Conservation (phyloP, 2,888 invertebrate genomes). For the Phorcus lineatus region DNA sequence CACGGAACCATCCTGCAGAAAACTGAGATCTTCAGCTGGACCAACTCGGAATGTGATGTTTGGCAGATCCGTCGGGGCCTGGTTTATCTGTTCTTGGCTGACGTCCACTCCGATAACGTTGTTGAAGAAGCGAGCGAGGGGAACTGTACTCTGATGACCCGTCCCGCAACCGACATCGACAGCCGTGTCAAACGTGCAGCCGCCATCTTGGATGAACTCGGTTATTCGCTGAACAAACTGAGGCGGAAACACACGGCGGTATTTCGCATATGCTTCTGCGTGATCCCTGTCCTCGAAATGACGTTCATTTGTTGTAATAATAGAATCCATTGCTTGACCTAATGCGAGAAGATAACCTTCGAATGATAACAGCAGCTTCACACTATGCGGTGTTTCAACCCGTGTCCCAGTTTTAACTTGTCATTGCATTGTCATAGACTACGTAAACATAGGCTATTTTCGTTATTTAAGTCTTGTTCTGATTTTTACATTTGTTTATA, state of each 20-base stretch:
- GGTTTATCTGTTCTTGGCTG: constrained; percentile 71
- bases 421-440: too few species aligned
- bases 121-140: constrained; percentile 73
- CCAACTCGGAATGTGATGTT: constrained; percentile 61
- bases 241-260: not conserved
- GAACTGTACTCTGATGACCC: constrained; percentile 74
- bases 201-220: not conserved
- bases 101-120: constrained; percentile 75
- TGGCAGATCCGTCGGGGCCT: constrained; percentile 57
- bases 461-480: too few species aligned
- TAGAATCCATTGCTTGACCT: too few species aligned
- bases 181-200: constrained; percentile 47
- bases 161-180: constrained; percentile 77
- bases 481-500: too few species aligned
- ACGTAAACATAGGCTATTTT: too few species aligned
- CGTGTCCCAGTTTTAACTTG: too few species aligned
- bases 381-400: too few species aligned
- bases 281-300: not conserved
- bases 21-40: constrained; percentile 70
- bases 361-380: too few species aligned
- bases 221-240: not conserved
- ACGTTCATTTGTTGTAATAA: not conserved
- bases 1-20: constrained; percentile 33
- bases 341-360: too few species aligned
- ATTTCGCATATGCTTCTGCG: not conserved